Base-by-base conservation (phyloP, 2,888 invertebrate genomes). In the Drosophila macrothrix region DNA sequence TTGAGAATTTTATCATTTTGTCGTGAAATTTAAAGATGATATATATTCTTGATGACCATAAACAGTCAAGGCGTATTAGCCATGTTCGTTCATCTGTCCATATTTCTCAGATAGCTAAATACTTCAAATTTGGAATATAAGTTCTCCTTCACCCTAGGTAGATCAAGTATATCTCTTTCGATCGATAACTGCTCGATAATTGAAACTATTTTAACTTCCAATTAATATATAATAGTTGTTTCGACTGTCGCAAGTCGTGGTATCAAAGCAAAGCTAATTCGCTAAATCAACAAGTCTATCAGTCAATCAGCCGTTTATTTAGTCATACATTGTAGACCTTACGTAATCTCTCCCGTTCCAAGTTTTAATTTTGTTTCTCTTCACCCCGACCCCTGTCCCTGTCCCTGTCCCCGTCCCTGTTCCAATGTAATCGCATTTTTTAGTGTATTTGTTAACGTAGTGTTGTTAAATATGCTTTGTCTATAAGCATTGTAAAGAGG, bases 321-420 rank as follows among this genome's bases (percentile, higher is more conserved):
- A 58, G 43, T 58, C 58, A 43, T 46, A 39, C 31, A 56, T 22
- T 37, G 19, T n/a, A 22, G 16, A 19, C 41, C 74, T 76, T 76
- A 71, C 65, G 59, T 76, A 76, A 75, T 61, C 31, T 29, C 58
- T 75, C 67, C 76, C 67, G 75, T 71, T 71, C 76, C 75, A 62
- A 62, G 71, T 70, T 55, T 49, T 31, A 41, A 12, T 33, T 33
- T 9, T 52, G 19, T 22, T 33, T 9, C 9, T 31, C 16, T 1
- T 19, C 22, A 10, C 31, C 16, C 29, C n/a, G 6, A 3, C 33
- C 33, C 33, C 12, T 12, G 4, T 33, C 29, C n/a, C 29, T 19
- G 19, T 12, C 50, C 22, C 10, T n/a, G 29, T 7, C 29, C 29
- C 7, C 7, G 0, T 43, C 52, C 7, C 52, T 4, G n/a, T 19